Base-by-base conservation (phyloP, 1,140 invertebrate species). In the Drosophila baimaii region DNA sequence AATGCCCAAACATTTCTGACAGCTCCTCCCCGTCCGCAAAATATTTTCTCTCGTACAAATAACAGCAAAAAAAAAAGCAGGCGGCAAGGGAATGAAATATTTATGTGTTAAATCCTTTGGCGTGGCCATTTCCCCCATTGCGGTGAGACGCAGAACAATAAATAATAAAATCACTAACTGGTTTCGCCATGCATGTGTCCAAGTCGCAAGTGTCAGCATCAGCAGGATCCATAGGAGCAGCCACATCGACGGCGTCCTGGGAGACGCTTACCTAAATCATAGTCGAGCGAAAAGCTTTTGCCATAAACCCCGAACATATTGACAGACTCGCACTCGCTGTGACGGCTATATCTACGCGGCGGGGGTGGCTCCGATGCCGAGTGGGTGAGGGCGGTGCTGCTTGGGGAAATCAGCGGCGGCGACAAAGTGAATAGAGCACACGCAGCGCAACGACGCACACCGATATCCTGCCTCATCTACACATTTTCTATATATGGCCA, bases 141-240 rank as follows among this genome's bases (percentile, higher is more conserved):
- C 52, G 73, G 65, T 44, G 25, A 35, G 57, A 65, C 82, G 57
- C 74, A 78, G 62, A 63, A 69, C 79, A 81, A 88, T 86, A 86
- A 88, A 86, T 86, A 88, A 88, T 86, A 86, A 88, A 86, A 86
- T 88, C 83, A 82, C 57, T 77, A 79, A 66, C 79, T 66, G 78
- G 63, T 56, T 80, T 61, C 51, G 54, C 63, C 51, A 57, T 49
- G 47, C 47, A 52, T 66, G 49, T 55, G 49, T 62, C 68, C 62
- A 64, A 64, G 61, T 75, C 44, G 61, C 70, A 43, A 37, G 44
- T 66, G 49, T 69, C 58, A 72, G 55, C 65, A 62, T 61, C 66
- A 43, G 49, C 59, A 81, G 43, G 51, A 75, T 33, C 41, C 39
- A 44, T 59, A 43, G 49, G 59, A 81, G 43, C 51, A 75, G 29